phyloP scores from a whole-genome alignment of 92 coral and sea anemone species.

The Phenganax stokvisi region DNA sequence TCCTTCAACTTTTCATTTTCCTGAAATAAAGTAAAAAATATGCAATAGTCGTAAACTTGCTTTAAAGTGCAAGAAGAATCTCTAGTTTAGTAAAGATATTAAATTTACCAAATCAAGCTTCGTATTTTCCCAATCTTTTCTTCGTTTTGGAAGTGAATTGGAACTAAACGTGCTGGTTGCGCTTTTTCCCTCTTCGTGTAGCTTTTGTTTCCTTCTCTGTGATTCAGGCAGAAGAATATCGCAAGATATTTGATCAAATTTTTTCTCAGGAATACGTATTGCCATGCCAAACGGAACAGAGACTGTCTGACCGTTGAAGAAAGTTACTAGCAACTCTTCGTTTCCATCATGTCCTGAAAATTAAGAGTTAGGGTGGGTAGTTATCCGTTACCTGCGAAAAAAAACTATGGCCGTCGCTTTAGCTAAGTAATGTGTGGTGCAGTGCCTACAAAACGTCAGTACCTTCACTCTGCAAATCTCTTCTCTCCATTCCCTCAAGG shows the following conservation, averaged over 20 bases:
- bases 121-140: background rate
- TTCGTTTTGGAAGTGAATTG: background rate
- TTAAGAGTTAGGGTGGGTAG: background rate
- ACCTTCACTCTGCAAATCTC: conserved; percentile 80
- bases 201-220: conserved; percentile 70
- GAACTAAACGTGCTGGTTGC: conserved; percentile 51
- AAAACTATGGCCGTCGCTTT: no score
- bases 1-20: conserved; percentile 21
- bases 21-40: background rate
- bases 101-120: background rate
- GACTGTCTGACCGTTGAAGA: conserved; percentile 79
- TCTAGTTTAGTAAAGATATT: background rate
- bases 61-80: background rate
- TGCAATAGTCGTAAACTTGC: background rate
- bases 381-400: background rate
- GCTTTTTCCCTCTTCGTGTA: conserved; percentile 52
- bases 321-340: conserved; percentile 71
- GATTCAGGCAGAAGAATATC: conserved; percentile 90
- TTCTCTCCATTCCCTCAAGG: conserved; percentile 82
- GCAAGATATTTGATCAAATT: conserved; percentile 66
- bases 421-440: background rate
- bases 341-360: conserved; percentile 48
- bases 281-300: conserved; percentile 75
- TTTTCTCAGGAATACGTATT: conserved; percentile 66
- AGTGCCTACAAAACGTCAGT: background rate